These are phyloP conservation scores for Geococcyx californianus DNA, from an alignment of 2,113 vertebrate species.

Conservation along the genomic window DNA sequence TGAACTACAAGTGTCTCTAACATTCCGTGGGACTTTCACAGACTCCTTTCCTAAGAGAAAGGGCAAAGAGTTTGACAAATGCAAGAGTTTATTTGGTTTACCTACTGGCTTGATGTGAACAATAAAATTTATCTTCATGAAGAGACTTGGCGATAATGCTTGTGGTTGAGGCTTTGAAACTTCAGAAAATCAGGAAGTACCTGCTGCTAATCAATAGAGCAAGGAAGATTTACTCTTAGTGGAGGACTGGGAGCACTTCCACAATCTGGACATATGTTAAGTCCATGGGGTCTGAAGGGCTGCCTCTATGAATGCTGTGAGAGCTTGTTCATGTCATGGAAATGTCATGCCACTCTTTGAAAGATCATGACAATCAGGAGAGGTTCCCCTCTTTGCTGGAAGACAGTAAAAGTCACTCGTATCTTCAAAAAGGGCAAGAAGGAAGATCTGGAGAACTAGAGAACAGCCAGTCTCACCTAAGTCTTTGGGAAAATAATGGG, in stretches of 20 bases:
- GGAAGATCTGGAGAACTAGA: not conserved
- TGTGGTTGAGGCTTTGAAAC: not conserved
- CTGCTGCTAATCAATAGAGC: not conserved
- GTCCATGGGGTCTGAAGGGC: not conserved
- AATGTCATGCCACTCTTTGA: not conserved
- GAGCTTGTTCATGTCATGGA: not conserved
- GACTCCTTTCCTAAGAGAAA: not conserved
- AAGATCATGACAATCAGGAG: not conserved
- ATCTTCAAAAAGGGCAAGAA: not conserved
- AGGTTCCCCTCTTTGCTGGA: not conserved
- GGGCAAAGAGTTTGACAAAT: not conserved
- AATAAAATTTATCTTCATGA: not conserved
- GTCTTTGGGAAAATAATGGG: not conserved
- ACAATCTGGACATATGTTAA: not conserved
- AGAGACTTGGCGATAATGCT: not conserved
- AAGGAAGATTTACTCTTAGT: not conserved
- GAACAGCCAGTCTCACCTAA: not conserved
- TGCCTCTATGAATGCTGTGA: not conserved
- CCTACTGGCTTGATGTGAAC: not conserved
- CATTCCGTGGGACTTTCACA: not conserved
- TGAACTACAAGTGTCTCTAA: rapidly evolving
- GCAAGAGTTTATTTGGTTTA: not conserved
- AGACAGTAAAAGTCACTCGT: not conserved
- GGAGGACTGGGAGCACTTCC: not conserved
- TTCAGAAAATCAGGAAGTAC: not conserved